Base-by-base conservation (phyloP, 2,888 invertebrate species). In the Entomobrya proxima region DNA sequence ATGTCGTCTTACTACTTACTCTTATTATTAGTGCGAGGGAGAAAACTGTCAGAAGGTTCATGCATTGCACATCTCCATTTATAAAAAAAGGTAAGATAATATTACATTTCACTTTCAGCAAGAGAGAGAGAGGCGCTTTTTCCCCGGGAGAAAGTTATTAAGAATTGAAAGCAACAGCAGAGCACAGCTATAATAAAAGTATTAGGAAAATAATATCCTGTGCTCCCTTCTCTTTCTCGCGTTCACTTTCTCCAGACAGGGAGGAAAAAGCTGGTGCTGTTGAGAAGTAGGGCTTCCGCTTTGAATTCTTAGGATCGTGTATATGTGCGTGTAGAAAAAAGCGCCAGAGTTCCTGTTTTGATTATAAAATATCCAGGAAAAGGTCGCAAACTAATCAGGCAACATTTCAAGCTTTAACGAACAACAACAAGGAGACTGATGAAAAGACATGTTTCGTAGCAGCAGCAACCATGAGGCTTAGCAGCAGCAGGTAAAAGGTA, bases 91-190 rank as follows among this genome's bases (percentile, higher is more conserved):
- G n/a, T n/a, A n/a, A n/a, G n/a, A n/a, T n/a, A n/a, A n/a, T n/a
- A n/a, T n/a, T n/a, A n/a, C n/a, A n/a, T n/a, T n/a, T n/a, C n/a
- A n/a, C n/a, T n/a, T n/a, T n/a, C n/a, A n/a, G n/a, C n/a, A n/a
- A n/a, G n/a, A n/a, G n/a, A n/a, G n/a, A n/a, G n/a, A n/a, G n/a
- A n/a, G n/a, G n/a, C n/a, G n/a, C n/a, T n/a, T n/a, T n/a, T n/a
- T n/a, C n/a, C n/a, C n/a, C n/a, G n/a, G n/a, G n/a, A n/a, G n/a
- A 64, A 64, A 35, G 64, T 64, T 64, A 37, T 64, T 64, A 64
- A 61, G 37, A 64, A 37, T 21, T 2, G 18, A 4, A 32, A n/a
- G 27, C 18, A 61, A 64, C n/a, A 37, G 35, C 9, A 21, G 21
- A 11, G 32, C n/a, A n/a, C 32, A 11, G 15, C 5, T n/a, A n/a